Base-by-base conservation (phyloP, 2,797 vertebrate genomes). In the Spinibarbus caldwelli region DNA sequence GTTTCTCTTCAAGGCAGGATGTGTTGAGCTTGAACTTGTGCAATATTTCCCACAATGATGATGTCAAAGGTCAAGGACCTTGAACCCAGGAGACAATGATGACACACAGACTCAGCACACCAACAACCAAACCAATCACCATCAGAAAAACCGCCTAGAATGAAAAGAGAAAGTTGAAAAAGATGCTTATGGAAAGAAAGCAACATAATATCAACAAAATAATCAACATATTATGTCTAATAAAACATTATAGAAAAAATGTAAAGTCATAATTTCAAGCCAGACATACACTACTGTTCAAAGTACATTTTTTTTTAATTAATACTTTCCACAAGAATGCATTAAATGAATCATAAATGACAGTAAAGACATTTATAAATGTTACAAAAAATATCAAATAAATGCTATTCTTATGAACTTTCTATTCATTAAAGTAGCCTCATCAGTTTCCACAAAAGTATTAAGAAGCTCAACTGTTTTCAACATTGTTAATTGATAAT, bases 41-140 rank as follows among this genome's bases (percentile, higher is more conserved):
- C 12, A 68, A 19, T 78, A 26, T n/a, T 19, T 52, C 72, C 59
- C 43, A 67, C 1, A 54, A 23, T 45, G 43, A 57, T 34, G 38
- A 83, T 15, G 79, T 85, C 36, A 62, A 64, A 78, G 77, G 45
- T 93, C 90, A 95, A 14, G 93, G 90, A 91, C 89, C 89, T 76
- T 92, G 90, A 87, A 91, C 87, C 97, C 96, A 98, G 15, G 92
- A 93, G 88, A 96, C 90, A 89, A 97, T 89, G 78, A 99, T 97
- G 83, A 98, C 83, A 82, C 90, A 88, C 78, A 99, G 93, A 92
- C 97, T 98, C 91, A 96, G 88, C 85, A 94, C 89, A 68, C 97
- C 97, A 91, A 97, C 92, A 85, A 96, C 90, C 90, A 96, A 31
- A 26, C 98, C 98, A 86, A 97, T 95, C 88, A 96, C 41, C 89